Conservation (phyloP, 2,888 invertebrate genomes). For the Netelia inedita region DNA sequence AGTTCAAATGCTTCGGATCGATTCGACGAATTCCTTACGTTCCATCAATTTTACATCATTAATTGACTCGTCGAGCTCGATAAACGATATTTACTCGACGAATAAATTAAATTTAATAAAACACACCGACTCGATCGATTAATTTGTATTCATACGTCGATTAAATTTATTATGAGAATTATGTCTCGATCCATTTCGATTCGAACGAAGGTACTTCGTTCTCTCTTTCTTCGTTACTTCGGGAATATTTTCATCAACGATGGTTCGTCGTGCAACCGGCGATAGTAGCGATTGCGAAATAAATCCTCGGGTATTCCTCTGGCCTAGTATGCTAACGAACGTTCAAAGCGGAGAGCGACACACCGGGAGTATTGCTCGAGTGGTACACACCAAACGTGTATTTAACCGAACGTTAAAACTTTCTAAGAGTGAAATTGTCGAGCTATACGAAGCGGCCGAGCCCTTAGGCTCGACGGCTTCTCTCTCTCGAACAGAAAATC, state of each 20-base stretch:
- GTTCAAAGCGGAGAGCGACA: constrained; percentile 34
- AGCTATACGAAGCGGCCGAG: constrained; percentile 27
- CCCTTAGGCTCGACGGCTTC: constrained; percentile 54
- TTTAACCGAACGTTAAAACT: constrained; percentile 66
- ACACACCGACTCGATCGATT: background rate
- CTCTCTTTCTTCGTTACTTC: constrained; percentile 6
- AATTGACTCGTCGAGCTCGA: background rate
- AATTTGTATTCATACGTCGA: no score
- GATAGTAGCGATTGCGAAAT: constrained; percentile 59
- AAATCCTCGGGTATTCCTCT: constrained; percentile 59
- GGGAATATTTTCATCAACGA: constrained; percentile 4
- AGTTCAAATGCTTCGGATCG: background rate
- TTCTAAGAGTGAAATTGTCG: constrained; percentile 67
- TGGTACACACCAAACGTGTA: constrained; percentile 49
- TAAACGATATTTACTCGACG: background rate
- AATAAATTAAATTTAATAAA: background rate
- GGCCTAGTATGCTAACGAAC: constrained; percentile 68
- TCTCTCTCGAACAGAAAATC: background rate
- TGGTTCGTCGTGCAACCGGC: constrained; percentile 10
- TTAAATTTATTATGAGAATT: no score
- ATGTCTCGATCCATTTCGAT: background rate
- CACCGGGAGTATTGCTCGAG: constrained; percentile 13
- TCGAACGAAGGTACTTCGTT: background rate
- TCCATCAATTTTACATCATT: background rate
- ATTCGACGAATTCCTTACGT: background rate